Percentiles rank a stretch among this genome's conserved stretches.
Evolutionary conservation across 2,797 vertebrate genomes (phyloP).

Genomic region (Euthynnus affinis): DNA sequence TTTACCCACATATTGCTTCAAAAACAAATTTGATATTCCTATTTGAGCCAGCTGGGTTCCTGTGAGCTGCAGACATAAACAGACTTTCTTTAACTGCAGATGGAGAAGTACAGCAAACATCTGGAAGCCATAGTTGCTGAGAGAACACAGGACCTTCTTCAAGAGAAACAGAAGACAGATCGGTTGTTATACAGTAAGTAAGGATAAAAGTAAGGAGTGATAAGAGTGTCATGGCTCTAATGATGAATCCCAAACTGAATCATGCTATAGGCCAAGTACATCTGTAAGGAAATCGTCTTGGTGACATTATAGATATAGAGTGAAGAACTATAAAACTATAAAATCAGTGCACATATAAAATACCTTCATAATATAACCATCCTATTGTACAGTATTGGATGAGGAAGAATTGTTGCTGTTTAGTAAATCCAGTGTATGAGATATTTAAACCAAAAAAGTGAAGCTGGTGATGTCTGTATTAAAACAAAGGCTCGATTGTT

Average conservation of each 20-base stretch:
- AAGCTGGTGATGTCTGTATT: background rate
- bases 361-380: background rate
- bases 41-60: background rate
- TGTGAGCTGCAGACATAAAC: conserved; percentile 9
- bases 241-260: background rate
- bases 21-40: background rate
- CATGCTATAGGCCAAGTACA: background rate
- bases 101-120: conserved; percentile 90
- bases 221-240: background rate
- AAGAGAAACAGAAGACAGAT: conserved; percentile 89
- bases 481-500: background rate
- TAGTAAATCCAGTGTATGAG: background rate
- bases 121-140: conserved; percentile 86
- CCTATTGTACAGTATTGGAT: no score
- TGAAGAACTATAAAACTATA: background rate
- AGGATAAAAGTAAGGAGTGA: background rate
- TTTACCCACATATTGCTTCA: background rate
- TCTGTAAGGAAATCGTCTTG: background rate
- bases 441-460: background rate
- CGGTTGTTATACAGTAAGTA: conserved; percentile 85
- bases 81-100: conserved; percentile 69
- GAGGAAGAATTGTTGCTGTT: background rate
- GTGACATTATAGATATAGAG: background rate
- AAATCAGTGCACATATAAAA: background rate
- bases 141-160: conserved; percentile 86